Evolutionary conservation across 2,113 vertebrate species (phyloP), one percentile per base, ranked within the genome.

Genomic region (Rhynchopsitta pachyrhyncha): DNA sequence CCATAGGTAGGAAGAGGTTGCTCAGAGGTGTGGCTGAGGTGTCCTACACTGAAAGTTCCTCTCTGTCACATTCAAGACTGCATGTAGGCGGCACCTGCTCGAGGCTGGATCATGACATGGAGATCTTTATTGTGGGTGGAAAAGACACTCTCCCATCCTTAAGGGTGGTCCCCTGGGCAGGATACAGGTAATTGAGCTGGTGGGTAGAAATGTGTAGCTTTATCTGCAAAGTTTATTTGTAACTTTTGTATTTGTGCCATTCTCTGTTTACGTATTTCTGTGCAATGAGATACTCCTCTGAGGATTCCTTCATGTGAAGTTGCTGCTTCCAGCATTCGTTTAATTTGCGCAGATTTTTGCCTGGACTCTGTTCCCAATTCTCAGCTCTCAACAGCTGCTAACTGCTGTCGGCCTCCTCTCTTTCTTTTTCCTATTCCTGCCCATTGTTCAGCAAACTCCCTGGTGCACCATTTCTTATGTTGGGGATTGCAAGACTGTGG

Each of bases 41-140:
- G 29, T 69, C 15, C 27, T 12, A 33, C 0, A 0, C 39, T 39
- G 27, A 52, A 49, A 52, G 13, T 8, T 82, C 39, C 28, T 12
- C 39, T 64, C 27, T 47, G 63, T 44, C 57, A 70, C 63, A 44
- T 42, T 19, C 27, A 22, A 42, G 53, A 59, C 73, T 14, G 46
- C 0, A 1, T n/a, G 60, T n/a, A 62, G 46, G 49, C 25, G 35
- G 60, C 25, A 35, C 23, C 41, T 1, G 1, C 10, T 2, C 0
- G 0, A 68, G 46, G 18, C 42, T 15, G 20, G 37, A 29, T n/a
- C 33, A 20, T 0, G 20, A 75, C 53, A 80, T 42, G 37, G 50
- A 88, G 47, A 25, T 82, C 47, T 82, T 78, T n/a, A 22, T n/a
- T 1, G 0, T 3, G 2, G 8, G 17, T 31, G 16, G 25, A 31